A percentile compares a stretch with the other conserved stretches of the same genome.
These are phyloP conservation scores for Upupa epops DNA, from an alignment of 2,113 vertebrate genomes.

Conservation along the genomic window DNA sequence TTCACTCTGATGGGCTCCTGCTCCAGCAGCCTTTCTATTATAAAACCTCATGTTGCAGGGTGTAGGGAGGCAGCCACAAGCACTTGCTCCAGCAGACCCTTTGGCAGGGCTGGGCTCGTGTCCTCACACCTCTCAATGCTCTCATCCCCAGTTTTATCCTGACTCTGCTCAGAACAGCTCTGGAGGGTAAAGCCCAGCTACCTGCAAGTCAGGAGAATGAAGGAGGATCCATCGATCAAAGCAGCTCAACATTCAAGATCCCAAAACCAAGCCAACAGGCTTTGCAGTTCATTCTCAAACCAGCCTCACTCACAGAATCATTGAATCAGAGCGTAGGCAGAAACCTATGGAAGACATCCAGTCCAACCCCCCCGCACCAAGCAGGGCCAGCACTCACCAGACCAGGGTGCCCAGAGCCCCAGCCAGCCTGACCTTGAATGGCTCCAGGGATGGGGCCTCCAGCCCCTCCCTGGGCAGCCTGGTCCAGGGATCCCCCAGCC, in stretches of 20 bases:
- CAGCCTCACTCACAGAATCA: neutral
- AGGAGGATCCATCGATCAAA: neutral
- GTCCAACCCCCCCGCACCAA: no score
- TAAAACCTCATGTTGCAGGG: slow-evolving; percentile 17
- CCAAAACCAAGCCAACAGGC: neutral
- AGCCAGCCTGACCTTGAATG: no score
- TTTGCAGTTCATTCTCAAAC: fast-evolving
- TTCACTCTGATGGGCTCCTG: slow-evolving; percentile 41
- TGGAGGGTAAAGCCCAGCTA: no score
- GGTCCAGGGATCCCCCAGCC: no score
- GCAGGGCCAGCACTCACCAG: no score
- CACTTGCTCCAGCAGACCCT: neutral
- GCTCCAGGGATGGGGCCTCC: no score
- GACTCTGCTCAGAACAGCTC: no score
- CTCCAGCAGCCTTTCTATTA: neutral
- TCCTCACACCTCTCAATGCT: neutral
- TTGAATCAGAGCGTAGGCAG: no score
- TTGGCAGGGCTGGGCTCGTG: neutral
- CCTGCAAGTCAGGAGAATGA: neutral
- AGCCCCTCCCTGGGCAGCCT: no score
- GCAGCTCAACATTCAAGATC: neutral
- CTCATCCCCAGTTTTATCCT: neutral
- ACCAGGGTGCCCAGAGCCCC: no score
- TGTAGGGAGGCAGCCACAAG: neutral
- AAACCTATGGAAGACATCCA: no score